Evolutionary conservation across 2,888 invertebrate species (phyloP), one percentile per base, ranked within the genome.

Genomic region (Dicycla oo): DNA sequence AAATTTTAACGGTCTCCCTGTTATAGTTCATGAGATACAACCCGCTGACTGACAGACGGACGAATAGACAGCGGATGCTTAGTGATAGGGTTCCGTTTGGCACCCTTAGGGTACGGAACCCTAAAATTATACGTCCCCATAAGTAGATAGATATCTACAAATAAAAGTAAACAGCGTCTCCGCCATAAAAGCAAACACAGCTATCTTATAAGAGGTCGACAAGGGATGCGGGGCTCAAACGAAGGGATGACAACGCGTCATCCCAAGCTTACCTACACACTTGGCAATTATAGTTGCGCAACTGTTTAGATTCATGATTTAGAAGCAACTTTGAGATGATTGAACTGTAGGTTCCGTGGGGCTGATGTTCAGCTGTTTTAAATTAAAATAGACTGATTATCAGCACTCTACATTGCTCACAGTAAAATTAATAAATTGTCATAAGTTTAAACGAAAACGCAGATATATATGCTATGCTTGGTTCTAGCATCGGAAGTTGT

Each of bases 171-270:
- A 69, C 78, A 78, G 53, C 18, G 65, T 62, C 20, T 78, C 51
- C 40, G 23, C 78, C 56, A 70, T 78, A 70, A 82, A 78, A 61
- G 49, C 57, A 70, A 78, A 78, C 78, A 70, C 23, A 69, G 70
- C 65, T 78, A 78, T 82, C 61, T 78, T 70, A 45, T 75, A 49
- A 45, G 57, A 43, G 78, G 72, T 49, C 69, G 49, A 60, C 43
- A 65, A 78, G 65, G 78, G 71, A 30, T 43, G 53, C 26, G 18
- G 57, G 75, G 62, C 38, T 58, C 49, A 65, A 70, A 78, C 56
- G 57, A 65, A 78, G 78, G 78, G 82, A 68, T 76, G 77, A 78
- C 78, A 62, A n/a, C 13, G 34, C 43, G 57, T 78, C 82, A 82
- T 56, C 61, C 51, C 56, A n/a, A 61, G 51, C 45, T 69, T 61